These are phyloP conservation scores for Drosophila seguyi DNA, from an alignment of 1,140 invertebrate genomes.

Conservation along the genomic window DNA sequence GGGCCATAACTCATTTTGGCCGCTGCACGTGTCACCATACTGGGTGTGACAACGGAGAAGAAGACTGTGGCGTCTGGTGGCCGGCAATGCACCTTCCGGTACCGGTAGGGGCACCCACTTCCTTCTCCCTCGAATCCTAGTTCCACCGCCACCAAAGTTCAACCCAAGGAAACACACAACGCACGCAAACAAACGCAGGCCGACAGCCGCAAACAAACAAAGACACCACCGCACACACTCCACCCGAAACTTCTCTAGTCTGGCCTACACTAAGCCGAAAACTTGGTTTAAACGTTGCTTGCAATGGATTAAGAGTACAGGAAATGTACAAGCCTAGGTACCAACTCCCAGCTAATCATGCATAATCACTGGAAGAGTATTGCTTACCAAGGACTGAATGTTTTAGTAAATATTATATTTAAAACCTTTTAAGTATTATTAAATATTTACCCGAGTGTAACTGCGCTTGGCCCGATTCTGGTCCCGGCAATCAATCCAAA, in stretches of 20 bases:
- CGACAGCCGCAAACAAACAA: conserved; percentile 65
- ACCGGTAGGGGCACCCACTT: background rate
- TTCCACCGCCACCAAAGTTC: background rate
- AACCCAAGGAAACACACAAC: conserved; percentile 43
- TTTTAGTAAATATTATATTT: background rate
- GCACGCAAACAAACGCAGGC: conserved; percentile 37
- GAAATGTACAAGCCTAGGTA: background rate
- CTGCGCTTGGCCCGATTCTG: conserved; percentile 16
- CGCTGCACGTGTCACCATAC: conserved; percentile 62
- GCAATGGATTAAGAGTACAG: background rate
- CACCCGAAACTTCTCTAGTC: conserved; percentile 7
- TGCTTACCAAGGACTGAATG: background rate
- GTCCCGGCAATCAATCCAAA: conserved; percentile 74
- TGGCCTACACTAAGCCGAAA: conserved; percentile 6
- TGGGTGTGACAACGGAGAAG: conserved; percentile 64
- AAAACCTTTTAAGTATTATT: too few relatives aligned
- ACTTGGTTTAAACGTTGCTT: too few relatives aligned
- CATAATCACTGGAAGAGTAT: background rate
- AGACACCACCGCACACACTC: conserved; percentile 31
- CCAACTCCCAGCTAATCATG: background rate
- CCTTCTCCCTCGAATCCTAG: background rate
- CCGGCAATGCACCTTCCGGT: conserved; percentile 61
- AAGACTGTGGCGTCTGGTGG: conserved; percentile 44
- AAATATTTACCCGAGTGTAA: conserved; percentile 4
- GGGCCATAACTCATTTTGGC: conserved; percentile 66